Evolutionary conservation across 2,797 vertebrate species (phyloP).

Genomic region (Amblyopsis hoosieri): DNA sequence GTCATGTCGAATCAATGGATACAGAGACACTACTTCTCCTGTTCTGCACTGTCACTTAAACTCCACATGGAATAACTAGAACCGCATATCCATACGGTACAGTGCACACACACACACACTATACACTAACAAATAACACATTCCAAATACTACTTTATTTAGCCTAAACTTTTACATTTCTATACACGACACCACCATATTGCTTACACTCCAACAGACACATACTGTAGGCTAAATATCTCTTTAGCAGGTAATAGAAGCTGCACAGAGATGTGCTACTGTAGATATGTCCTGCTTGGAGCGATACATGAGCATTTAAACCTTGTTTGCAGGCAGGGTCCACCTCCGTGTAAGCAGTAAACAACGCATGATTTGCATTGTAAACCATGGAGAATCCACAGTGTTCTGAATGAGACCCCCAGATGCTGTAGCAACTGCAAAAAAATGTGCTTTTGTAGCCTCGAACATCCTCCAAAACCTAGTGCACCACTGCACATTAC

Average conservation of each 20-base stretch:
- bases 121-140: no score
- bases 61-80: not conserved
- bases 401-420: slow-evolving; percentile 27
- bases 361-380: slow-evolving; percentile 32
- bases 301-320: slow-evolving; percentile 34
- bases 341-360: slow-evolving; percentile 42
- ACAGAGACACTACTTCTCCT: not conserved
- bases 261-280: slow-evolving; percentile 30
- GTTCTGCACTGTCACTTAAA: not conserved
- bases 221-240: no score
- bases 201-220: no score
- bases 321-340: slow-evolving; percentile 31
- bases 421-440: slow-evolving; percentile 20
- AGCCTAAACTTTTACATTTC: no score
- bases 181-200: no score
- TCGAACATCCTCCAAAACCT: slow-evolving; percentile 35
- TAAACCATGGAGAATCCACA: slow-evolving; percentile 10
- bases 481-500: slow-evolving; percentile 16
- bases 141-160: no score
- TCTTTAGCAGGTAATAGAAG: slow-evolving; percentile 3
- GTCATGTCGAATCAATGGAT: not conserved
- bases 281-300: slow-evolving; percentile 23
- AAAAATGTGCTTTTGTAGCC: slow-evolving; percentile 22
- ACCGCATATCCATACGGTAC: not conserved
- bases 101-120: no score